Conservation (phyloP, 2,888 invertebrate genomes). For the Hypena proboscidalis region DNA sequence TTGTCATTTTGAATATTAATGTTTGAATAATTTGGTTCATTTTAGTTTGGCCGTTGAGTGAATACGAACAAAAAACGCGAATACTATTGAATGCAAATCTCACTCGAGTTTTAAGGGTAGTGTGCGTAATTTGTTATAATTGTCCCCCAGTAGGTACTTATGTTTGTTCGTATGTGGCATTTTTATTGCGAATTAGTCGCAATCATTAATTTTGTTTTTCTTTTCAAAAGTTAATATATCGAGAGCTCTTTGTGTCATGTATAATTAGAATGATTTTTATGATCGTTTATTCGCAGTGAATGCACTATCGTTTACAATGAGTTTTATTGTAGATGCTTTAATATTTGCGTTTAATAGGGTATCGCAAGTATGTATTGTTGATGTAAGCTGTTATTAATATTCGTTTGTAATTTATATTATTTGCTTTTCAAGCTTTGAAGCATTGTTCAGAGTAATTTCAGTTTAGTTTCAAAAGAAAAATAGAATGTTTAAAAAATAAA, state of each 20-base stretch:
- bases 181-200: conserved; percentile 85
- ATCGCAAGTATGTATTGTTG: conserved; percentile 34
- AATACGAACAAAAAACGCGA: conserved; percentile 73
- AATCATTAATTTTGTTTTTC: conserved; percentile 85
- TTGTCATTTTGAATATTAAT: conserved; percentile 31
- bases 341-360: conserved; percentile 51
- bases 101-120: conserved; percentile 84
- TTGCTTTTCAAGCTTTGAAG: background rate
- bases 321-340: conserved; percentile 57
- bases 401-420: conserved; percentile 15
- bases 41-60: conserved; percentile 37
- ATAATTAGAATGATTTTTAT: conserved; percentile 68
- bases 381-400: conserved; percentile 18
- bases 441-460: no score
- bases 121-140: conserved; percentile 84
- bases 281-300: conserved; percentile 57
- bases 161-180: conserved; percentile 84
- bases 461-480: no score
- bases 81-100: conserved; percentile 83
- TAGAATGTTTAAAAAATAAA: no score
- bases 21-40: conserved; percentile 24
- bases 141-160: conserved; percentile 68
- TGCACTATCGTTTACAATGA: conserved; percentile 73
- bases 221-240: conserved; percentile 77
- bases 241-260: conserved; percentile 67